phyloP scores from a whole-genome alignment of 2,888 invertebrate species.

The Drosophila quasianomalipes region DNA sequence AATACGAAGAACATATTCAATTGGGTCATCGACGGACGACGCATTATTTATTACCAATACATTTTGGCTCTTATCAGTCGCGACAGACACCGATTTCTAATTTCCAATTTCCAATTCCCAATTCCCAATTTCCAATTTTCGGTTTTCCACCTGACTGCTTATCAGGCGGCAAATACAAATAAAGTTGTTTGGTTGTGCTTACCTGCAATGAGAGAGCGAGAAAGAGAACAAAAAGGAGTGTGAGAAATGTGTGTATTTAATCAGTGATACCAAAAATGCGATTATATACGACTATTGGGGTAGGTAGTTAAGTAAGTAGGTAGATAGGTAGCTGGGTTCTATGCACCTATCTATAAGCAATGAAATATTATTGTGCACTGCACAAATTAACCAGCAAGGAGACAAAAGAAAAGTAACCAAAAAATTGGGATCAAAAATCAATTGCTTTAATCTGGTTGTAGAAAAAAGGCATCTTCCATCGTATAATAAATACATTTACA shows the following conservation, averaged over 20 bases:
- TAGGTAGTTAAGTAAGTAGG: constrained; percentile 25
- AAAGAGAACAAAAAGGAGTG: constrained; percentile 23
- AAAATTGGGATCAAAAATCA: background rate
- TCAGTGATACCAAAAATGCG: constrained; percentile 12
- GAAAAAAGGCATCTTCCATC: background rate
- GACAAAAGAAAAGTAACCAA: background rate
- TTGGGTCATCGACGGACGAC: constrained; percentile 46
- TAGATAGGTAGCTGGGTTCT: constrained; percentile 30
- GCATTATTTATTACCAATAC: constrained; percentile 27
- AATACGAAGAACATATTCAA: constrained; percentile 31
- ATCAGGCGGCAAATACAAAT: constrained; percentile 17
- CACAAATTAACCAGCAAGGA: background rate
- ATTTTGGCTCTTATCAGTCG: constrained; percentile 13
- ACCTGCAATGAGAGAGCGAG: constrained; percentile 47
- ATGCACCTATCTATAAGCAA: background rate
- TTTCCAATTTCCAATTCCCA: constrained; percentile 10
- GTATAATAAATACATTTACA: background rate
- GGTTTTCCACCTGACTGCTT: constrained; percentile 28
- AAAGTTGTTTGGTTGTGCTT: constrained; percentile 29
- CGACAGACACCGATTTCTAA: constrained; percentile 8
- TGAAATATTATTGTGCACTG: background rate
- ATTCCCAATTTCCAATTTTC: constrained; percentile 18
- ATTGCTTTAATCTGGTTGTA: background rate
- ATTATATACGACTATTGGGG: constrained; percentile 29
- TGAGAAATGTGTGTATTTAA: constrained; percentile 26